Evolutionary conservation across 2,113 vertebrate genomes (phyloP).

Genomic region (Loxodonta africana): DNA sequence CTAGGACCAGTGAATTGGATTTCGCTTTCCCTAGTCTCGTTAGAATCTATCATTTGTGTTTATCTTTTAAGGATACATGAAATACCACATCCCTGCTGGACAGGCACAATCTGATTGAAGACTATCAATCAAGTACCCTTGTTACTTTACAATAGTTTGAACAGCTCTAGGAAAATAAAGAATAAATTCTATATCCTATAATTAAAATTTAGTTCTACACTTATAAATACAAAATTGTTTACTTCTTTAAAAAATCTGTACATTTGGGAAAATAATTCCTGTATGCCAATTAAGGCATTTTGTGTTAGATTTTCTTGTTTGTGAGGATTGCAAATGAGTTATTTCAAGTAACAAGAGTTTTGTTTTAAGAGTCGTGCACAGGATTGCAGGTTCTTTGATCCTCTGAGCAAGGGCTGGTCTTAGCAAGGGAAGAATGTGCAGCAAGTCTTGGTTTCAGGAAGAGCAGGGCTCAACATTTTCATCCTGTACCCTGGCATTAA

Average conservation of each 20-base stretch:
- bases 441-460: not conserved
- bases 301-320: not conserved
- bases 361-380: not conserved
- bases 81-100: accelerated
- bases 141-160: not conserved
- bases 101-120: not conserved
- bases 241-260: not conserved
- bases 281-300: not conserved
- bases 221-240: not conserved
- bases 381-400: not conserved
- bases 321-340: not conserved
- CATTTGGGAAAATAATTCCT: not conserved
- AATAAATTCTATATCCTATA: not conserved
- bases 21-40: not conserved
- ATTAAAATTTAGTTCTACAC: not conserved
- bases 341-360: not conserved
- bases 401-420: not conserved
- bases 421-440: not conserved
- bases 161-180: not conserved
- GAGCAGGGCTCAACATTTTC: not conserved
- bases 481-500: not conserved
- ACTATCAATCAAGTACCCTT: not conserved
- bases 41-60: not conserved
- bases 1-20: not conserved
- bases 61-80: not conserved